phyloP scores from a whole-genome alignment of 2,888 invertebrate genomes.

The Lydus trimaculatus region DNA sequence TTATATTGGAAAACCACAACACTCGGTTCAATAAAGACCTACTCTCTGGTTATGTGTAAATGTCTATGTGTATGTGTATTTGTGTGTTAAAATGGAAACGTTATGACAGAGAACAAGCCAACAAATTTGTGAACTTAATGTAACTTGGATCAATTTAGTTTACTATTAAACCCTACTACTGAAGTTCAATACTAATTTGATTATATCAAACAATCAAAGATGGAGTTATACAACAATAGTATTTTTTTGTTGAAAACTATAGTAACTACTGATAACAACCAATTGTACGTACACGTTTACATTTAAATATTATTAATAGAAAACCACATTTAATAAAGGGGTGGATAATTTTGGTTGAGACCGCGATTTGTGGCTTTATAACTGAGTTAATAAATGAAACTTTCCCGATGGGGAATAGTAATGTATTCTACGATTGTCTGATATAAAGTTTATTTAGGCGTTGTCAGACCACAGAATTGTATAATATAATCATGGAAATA shows the following conservation, averaged over 20 bases:
- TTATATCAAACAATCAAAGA: not conserved
- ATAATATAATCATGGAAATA: too few relatives aligned
- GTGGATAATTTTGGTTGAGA: too few relatives aligned
- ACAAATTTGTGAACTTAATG: constrained; percentile 5
- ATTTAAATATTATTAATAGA: not conserved
- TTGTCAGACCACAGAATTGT: too few relatives aligned
- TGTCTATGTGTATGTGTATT: not conserved
- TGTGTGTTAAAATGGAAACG: not conserved
- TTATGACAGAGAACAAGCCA: constrained; percentile 2
- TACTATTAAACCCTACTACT: not conserved
- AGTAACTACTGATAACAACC: not conserved
- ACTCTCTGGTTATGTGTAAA: not conserved
- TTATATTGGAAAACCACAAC: constrained; percentile 30
- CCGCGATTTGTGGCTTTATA: too few relatives aligned
- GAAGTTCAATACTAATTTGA: not conserved
- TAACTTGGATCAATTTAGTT: constrained; percentile 2
- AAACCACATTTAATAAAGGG: not conserved
- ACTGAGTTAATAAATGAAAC: too few relatives aligned
- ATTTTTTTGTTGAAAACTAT: not conserved
- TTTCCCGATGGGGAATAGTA: too few relatives aligned
- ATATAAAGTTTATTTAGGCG: too few relatives aligned
- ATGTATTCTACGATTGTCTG: too few relatives aligned
- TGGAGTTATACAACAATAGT: not conserved
- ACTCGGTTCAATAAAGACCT: constrained; percentile 20
- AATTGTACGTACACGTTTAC: not conserved